These are phyloP conservation scores for Holacanthella duospinosa DNA, from an alignment of 2,888 invertebrate species.

Conservation along the genomic window DNA sequence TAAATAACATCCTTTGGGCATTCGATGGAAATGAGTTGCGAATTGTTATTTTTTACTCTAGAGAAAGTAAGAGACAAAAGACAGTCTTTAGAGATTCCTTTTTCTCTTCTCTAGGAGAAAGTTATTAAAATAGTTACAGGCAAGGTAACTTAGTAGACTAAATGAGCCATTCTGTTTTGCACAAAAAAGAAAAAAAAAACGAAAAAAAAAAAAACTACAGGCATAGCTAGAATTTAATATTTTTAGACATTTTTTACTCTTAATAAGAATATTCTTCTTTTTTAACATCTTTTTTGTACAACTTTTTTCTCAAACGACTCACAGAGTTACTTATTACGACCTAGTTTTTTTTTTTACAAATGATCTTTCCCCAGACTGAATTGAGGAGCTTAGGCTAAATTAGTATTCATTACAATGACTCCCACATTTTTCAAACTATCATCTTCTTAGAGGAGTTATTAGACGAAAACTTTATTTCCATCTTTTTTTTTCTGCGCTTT, in stretches of 20 bases:
- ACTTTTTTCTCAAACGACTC: too few relatives aligned
- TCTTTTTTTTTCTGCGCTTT: background rate
- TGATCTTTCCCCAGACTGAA: background rate
- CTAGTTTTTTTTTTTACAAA: background rate
- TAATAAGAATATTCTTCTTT: too few relatives aligned
- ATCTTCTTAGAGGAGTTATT: too few relatives aligned
- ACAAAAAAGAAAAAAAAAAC: background rate
- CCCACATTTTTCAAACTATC: background rate
- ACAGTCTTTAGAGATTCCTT: background rate
- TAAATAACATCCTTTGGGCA: background rate
- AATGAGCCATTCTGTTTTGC: background rate
- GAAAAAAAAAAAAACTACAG: too few relatives aligned
- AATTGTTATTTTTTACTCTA: too few relatives aligned
- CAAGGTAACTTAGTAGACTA: background rate
- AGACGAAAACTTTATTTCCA: background rate
- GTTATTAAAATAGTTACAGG: background rate
- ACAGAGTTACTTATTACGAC: too few relatives aligned
- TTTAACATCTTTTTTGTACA: too few relatives aligned
- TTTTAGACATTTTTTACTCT: too few relatives aligned
- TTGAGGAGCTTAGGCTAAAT: background rate
- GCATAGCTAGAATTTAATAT: too few relatives aligned
- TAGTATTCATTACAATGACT: background rate
- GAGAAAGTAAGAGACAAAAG: background rate
- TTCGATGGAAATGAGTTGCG: background rate
- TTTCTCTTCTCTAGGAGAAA: background rate